A percentile compares a stretch with the other conserved stretches of the same genome.
phyloP scores from a whole-genome alignment of 2,888 invertebrate species.

The Hydriomena furcata region DNA sequence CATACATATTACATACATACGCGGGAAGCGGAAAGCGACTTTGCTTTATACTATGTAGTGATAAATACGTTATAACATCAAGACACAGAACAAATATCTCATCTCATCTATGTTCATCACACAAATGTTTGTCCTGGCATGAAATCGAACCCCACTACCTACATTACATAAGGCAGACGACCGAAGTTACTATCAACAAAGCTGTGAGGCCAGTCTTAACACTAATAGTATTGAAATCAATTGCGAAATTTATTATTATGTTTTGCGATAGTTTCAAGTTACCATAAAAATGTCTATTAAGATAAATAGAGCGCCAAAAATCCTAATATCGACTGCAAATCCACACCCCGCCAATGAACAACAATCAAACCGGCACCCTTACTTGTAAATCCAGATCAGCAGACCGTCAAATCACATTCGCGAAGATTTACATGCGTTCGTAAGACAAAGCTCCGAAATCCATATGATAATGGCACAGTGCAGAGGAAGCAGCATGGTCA shows the following conservation, averaged over 20 bases:
- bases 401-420: conserved; percentile 26
- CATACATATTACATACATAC: too few species aligned
- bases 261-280: neutral
- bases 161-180: too few species aligned
- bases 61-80: too few species aligned
- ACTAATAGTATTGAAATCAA: too few species aligned
- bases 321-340: conserved; percentile 13
- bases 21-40: too few species aligned
- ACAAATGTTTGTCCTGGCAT: too few species aligned
- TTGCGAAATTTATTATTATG: neutral
- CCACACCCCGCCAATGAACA: conserved; percentile 9
- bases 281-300: conserved; percentile 1
- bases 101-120: too few species aligned
- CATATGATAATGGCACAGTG: conserved; percentile 15
- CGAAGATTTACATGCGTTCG: conserved; percentile 29
- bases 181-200: too few species aligned
- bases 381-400: conserved; percentile 19
- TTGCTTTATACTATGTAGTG: too few species aligned
- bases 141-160: too few species aligned
- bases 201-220: too few species aligned
- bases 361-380: conserved; percentile 4
- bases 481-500: neutral
- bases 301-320: conserved; percentile 2
- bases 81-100: too few species aligned
- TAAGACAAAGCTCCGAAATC: conserved; percentile 27